Percentiles rank a stretch among this genome's conserved stretches.
Evolutionary conservation across 2,797 vertebrate genomes (phyloP).

Genomic region (Pantherophis vulpinus): DNA sequence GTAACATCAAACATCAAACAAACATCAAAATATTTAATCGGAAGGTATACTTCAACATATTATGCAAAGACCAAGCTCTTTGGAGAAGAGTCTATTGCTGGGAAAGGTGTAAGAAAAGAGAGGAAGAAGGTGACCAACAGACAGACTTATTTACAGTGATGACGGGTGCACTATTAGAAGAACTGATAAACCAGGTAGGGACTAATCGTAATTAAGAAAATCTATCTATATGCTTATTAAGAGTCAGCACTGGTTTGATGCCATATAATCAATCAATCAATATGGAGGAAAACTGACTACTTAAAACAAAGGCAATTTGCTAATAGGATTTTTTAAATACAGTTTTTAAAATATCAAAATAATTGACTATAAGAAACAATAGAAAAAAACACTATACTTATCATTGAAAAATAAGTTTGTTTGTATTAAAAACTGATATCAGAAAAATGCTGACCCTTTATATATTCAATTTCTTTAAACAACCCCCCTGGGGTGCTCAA

Average conservation of each 20-base stretch:
- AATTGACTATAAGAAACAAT: background rate
- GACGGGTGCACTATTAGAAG: background rate
- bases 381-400: background rate
- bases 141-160: background rate
- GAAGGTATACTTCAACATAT: background rate
- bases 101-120: background rate
- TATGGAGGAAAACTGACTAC: background rate
- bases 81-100: background rate
- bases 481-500: background rate
- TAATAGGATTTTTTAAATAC: background rate
- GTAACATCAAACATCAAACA: background rate
- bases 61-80: background rate
- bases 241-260: background rate
- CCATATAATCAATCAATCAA: background rate
- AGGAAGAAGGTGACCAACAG: background rate
- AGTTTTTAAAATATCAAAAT: background rate
- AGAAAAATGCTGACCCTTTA: background rate
- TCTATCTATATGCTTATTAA: background rate
- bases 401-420: background rate
- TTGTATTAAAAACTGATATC: background rate
- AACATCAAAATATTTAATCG: background rate
- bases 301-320: background rate
- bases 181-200: background rate
- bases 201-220: background rate
- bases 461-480: background rate